Evolutionary conservation across 2,113 vertebrate species (phyloP).

Genomic region (Hemichromis elongatus): DNA sequence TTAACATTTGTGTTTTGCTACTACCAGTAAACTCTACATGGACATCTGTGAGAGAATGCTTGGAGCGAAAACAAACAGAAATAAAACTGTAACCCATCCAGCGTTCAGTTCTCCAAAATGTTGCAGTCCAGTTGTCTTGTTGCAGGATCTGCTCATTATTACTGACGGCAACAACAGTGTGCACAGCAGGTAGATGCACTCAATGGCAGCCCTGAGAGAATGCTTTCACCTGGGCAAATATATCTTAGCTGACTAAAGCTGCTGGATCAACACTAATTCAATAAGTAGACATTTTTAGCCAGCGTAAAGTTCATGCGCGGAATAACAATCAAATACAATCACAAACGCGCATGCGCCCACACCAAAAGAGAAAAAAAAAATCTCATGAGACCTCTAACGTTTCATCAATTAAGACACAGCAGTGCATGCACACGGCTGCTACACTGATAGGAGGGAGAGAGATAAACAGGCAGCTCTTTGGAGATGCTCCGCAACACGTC

Average conservation of each 20-base stretch:
- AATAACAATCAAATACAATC: background rate
- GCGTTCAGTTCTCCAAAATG: background rate
- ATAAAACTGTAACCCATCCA: background rate
- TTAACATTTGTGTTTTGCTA: background rate
- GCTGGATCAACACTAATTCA: conserved; percentile 42
- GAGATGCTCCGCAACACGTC: conserved; percentile 36
- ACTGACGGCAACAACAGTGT: background rate
- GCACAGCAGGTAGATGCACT: background rate
- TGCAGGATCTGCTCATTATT: background rate
- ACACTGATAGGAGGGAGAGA: conserved; percentile 5
- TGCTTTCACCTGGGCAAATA: conserved; percentile 14
- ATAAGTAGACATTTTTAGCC: conserved; percentile 25
- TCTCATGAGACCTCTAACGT: conserved; percentile 25
- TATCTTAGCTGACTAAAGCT: conserved; percentile 24
- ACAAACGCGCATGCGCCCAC: background rate
- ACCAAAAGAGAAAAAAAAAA: background rate
- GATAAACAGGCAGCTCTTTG: conserved; percentile 48
- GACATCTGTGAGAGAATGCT: background rate
- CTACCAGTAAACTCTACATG: background rate
- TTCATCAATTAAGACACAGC: conserved; percentile 52
- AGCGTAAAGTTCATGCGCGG: background rate
- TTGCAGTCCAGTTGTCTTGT: background rate
- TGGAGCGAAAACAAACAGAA: background rate
- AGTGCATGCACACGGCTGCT: conserved; percentile 15
- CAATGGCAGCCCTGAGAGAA: background rate